A percentile compares a stretch with the other conserved stretches of the same genome.
Conservation (phyloP, 2,888 invertebrate genomes). For the Tethea ocularis region DNA sequence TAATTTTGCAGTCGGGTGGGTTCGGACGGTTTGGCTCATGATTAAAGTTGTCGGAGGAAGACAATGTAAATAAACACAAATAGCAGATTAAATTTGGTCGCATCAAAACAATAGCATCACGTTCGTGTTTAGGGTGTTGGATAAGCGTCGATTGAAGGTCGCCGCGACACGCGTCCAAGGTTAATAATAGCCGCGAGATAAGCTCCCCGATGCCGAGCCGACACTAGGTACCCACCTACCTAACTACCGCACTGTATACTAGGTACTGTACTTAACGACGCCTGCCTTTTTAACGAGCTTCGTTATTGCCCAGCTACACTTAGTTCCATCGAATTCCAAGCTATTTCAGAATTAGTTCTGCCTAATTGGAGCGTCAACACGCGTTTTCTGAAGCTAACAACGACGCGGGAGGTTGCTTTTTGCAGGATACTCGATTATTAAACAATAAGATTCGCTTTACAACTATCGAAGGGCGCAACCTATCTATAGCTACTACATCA, state of each 20-base stretch:
- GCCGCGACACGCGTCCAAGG: not conserved
- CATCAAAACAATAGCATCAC: not conserved
- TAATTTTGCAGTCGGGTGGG: not conserved
- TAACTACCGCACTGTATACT: no score
- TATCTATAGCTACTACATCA: no score
- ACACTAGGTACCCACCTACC: no score
- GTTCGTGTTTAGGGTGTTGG: not conserved
- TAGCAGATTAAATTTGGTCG: not conserved
- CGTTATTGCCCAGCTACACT: not conserved
- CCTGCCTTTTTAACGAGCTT: constrained; percentile 8
- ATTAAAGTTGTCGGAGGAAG: no score
- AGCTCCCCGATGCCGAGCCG: not conserved
- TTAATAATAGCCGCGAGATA: not conserved
- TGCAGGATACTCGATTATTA: no score
- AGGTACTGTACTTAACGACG: not conserved
- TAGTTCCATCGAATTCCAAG: not conserved
- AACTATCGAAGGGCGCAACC: no score
- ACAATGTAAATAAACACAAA: not conserved
- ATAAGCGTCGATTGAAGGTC: not conserved
- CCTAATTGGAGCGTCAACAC: not conserved
- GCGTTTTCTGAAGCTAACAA: no score
- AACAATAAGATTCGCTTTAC: no score
- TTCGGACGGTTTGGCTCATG: no score
- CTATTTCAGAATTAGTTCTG: constrained; percentile 10
- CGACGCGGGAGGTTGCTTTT: no score